Percentiles rank a stretch among this genome's conserved stretches.
Evolutionary conservation across 2,888 invertebrate genomes (phyloP).

Genomic region (Meteorus cinctellus): DNA sequence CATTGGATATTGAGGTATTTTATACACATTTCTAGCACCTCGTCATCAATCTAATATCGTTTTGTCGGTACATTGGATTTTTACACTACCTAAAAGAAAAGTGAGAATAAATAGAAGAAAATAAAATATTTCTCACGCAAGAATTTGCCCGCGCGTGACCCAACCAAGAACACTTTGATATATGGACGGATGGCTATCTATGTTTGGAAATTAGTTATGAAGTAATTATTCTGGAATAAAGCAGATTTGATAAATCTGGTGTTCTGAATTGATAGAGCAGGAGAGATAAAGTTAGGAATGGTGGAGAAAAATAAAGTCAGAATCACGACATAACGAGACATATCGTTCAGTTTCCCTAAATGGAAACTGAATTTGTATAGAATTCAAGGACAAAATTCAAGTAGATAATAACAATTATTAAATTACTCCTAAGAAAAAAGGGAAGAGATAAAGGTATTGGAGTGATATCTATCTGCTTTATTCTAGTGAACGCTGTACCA

Average conservation of each 20-base stretch:
- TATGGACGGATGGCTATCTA: not conserved
- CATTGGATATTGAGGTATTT: constrained; percentile 68
- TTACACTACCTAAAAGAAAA: not conserved
- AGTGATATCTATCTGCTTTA: constrained; percentile 31
- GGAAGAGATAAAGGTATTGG: not conserved
- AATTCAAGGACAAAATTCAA: constrained; percentile 36
- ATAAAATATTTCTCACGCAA: constrained; percentile 41
- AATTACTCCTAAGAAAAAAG: not conserved
- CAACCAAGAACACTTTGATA: not conserved
- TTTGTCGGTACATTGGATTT: not conserved
- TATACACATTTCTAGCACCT: constrained; percentile 67
- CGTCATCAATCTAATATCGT: constrained; percentile 20
- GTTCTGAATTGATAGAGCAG: constrained; percentile 15
- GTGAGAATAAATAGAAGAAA: constrained; percentile 44
- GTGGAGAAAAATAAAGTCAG: constrained; percentile 44
- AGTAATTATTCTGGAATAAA: constrained; percentile 34
- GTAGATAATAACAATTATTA: constrained; percentile 26
- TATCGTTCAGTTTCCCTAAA: constrained; percentile 60
- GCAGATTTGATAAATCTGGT: constrained; percentile 49
- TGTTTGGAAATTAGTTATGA: constrained; percentile 2
- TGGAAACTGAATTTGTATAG: constrained; percentile 51
- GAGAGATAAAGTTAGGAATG: constrained; percentile 16
- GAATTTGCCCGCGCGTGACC: not conserved
- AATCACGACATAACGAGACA: constrained; percentile 54
- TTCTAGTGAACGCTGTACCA: constrained; percentile 30